A percentile compares a stretch with the other conserved stretches of the same genome.
These are phyloP conservation scores for Ips nitidus DNA, from an alignment of 1,140 invertebrate species.

Conservation along the genomic window DNA sequence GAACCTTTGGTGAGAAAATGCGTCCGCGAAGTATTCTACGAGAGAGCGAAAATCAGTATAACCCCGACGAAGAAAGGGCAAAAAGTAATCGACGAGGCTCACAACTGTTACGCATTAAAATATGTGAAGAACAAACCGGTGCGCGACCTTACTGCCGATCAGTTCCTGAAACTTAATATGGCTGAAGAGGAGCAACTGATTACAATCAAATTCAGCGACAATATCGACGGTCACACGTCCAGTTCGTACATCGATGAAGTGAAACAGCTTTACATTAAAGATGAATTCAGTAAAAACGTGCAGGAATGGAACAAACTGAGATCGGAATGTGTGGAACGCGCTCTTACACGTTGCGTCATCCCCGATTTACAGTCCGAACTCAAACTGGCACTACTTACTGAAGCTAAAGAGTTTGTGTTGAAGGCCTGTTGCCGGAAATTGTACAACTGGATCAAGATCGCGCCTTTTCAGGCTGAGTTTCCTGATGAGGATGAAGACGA, in stretches of 20 bases:
- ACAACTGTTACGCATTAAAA: slow-evolving; percentile 86
- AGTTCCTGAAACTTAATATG: slow-evolving; percentile 82
- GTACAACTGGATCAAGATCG: slow-evolving; percentile 90
- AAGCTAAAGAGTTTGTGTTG: slow-evolving; percentile 89
- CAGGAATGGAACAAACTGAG: slow-evolving; percentile 95
- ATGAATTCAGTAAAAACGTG: slow-evolving; percentile 95
- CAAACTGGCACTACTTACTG: slow-evolving; percentile 73
- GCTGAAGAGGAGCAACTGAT: slow-evolving; percentile 88
- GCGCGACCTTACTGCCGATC: slow-evolving; percentile 83
- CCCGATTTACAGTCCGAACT: slow-evolving; percentile 90
- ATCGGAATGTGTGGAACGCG: slow-evolving; percentile 83
- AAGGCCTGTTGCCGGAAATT: slow-evolving; percentile 81
- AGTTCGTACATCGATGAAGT: slow-evolving; percentile 87
- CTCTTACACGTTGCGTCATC: slow-evolving; percentile 85
- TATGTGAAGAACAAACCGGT: slow-evolving; percentile 96
- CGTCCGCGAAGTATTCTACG: slow-evolving; percentile 87
- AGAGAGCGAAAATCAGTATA: slow-evolving; percentile 82
- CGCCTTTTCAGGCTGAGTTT: slow-evolving; percentile 79
- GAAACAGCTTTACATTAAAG: slow-evolving; percentile 84
- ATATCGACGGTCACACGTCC: slow-evolving; percentile 71
- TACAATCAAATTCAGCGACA: slow-evolving; percentile 70
- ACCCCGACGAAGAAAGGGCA: slow-evolving; percentile 87
- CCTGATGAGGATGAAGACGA: slow-evolving; percentile 88
- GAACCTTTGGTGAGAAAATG: slow-evolving; percentile 88
- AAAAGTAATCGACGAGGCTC: slow-evolving; percentile 93